Evolutionary conservation across 2,888 invertebrate species (phyloP), one percentile per base, ranked within the genome.

Genomic region (Tuta absoluta): DNA sequence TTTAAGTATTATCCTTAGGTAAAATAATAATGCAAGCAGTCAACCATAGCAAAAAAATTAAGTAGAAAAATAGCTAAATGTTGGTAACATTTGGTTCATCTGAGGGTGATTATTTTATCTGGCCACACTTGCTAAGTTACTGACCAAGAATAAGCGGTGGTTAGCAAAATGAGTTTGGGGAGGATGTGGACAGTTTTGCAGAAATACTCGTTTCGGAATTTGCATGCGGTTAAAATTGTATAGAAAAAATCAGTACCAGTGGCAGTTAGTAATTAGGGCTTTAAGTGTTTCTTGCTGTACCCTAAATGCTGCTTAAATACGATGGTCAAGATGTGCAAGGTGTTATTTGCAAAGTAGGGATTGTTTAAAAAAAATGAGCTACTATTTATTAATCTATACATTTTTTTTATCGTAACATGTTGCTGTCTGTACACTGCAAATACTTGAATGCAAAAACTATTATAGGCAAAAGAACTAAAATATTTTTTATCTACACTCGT

Each of bases 131-230:
- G 3, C 45, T 17, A 38, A 19, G 38, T 14, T 38, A 21, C 33
- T 7, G 4, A 8, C 1, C 33, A 33, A 33, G 33, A 33, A 33
- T 38, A 58, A 21, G 60, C 45, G 19, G 24, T 60, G 45, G 60
- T 60, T 60, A 60, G 14, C 37, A 41, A 60, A 41, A 60, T 45
- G 60, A 17, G 24, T 60, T 60, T 60, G 12, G 45, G 21, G 33
- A 56, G 56, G 60, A 60, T 60, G 45, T 60, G 60, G 60, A 60
- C 60, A 60, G 23, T 60, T 53, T 59, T 24, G 23, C 21, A 60
- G 60, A 11, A 60, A 60, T 19, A 45, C 24, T 17, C 28, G 24
- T 60, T 60, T 60, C n/a, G 33, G 45, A 45, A 58, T 58, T 58
- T 58, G 58, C 58, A 58, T 58, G 37, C 28, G 28, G 24, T 14